Percentiles rank a stretch among this genome's conserved stretches.
Conservation (phyloP, 2,113 vertebrate species). For the Prunella fulvescens region DNA sequence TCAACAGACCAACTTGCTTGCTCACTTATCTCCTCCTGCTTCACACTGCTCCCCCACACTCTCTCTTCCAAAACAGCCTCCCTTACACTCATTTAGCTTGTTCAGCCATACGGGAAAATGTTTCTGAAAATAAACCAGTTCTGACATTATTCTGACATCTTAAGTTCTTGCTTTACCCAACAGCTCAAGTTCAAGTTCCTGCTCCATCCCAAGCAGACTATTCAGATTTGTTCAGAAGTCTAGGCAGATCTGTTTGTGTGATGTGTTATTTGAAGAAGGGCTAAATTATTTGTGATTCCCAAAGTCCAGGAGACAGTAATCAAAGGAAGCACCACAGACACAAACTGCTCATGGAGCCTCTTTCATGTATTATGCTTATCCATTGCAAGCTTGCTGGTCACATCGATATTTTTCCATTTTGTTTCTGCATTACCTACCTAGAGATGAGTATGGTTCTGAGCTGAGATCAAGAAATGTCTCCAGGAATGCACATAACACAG, state of each 20-base stretch:
- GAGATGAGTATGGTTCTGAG: not conserved
- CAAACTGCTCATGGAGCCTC: not conserved
- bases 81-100: not conserved
- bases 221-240: not conserved
- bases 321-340: not conserved
- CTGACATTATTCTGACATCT: not conserved
- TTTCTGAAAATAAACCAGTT: conserved; percentile 10
- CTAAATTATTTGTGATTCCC: not conserved
- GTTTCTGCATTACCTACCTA: not conserved
- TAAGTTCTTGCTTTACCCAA: not conserved
- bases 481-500: not conserved
- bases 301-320: not conserved
- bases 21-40: conserved; percentile 27
- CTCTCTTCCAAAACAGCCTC: conserved; percentile 12
- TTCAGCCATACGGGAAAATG: not conserved
- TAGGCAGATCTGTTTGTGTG: not conserved
- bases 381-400: not conserved
- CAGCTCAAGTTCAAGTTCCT: not conserved
- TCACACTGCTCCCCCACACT: not conserved
- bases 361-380: not conserved
- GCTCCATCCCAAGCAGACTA: not conserved
- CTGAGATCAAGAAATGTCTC: not conserved
- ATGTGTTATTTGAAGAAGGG: not conserved
- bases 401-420: not conserved
- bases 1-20: conserved; percentile 10